phyloP scores from a whole-genome alignment of 1,140 invertebrate species.

The Vollenhovia emeryi region DNA sequence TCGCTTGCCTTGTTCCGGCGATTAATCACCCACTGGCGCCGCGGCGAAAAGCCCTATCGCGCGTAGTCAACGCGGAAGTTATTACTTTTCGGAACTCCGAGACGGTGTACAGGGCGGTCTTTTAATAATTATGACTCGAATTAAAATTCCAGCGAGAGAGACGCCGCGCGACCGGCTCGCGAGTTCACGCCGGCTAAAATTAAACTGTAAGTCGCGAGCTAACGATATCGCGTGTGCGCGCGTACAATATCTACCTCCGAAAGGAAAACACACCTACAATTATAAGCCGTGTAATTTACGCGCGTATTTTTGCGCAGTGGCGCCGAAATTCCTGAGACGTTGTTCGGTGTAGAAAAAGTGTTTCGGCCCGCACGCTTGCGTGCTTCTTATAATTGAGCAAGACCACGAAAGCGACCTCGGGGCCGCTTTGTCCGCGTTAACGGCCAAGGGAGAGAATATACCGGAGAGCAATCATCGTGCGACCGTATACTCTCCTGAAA shows the following conservation, averaged over 20 bases:
- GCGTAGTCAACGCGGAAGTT: constrained; percentile 22
- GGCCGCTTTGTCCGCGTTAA: constrained; percentile 26
- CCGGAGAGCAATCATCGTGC: neutral
- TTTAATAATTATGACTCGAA: neutral
- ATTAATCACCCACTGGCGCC: constrained; percentile 33
- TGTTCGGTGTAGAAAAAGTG: neutral
- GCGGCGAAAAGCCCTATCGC: constrained; percentile 22
- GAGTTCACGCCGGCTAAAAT: constrained; percentile 22
- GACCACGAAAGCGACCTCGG: constrained; percentile 6
- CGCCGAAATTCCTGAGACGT: constrained; percentile 41
- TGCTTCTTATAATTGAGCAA: constrained; percentile 41
- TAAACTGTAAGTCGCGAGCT: constrained; percentile 6
- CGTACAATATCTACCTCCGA: neutral
- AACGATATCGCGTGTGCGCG: neutral
- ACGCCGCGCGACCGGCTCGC: neutral
- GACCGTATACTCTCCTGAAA: neutral
- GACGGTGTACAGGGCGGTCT: neutral
- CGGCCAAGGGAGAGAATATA: neutral
- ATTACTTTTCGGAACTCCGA: constrained; percentile 16
- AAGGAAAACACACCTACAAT: neutral
- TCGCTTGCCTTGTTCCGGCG: neutral
- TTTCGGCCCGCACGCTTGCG: constrained; percentile 13
- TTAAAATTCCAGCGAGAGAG: constrained; percentile 41
- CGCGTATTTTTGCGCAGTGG: neutral
- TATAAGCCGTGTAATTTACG: constrained; percentile 15